Evolutionary conservation across 37 sponge, comb jelly and placozoan species (phyloP).

Genomic region (Ianthella basta): DNA sequence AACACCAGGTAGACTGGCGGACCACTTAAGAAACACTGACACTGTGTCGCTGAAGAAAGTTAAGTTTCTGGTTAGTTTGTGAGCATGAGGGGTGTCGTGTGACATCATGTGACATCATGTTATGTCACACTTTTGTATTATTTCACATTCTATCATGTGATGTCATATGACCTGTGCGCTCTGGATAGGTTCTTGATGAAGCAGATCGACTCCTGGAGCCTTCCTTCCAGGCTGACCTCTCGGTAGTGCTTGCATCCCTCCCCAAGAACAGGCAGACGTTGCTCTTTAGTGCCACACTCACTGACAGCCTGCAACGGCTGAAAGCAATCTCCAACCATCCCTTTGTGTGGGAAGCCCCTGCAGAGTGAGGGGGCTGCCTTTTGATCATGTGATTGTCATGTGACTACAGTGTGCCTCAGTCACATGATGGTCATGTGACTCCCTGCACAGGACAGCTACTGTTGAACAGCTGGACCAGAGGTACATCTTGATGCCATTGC

Average conservation of each 20-base stretch:
- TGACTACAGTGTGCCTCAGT: neutral
- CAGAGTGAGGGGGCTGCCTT: conserved; percentile 45
- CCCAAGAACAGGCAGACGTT: conserved; percentile 93
- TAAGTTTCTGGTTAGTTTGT: conserved; percentile 77
- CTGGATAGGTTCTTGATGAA: conserved; percentile 92
- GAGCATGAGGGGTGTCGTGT: neutral
- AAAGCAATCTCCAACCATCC: conserved; percentile 65
- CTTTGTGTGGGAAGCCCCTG: conserved; percentile 76
- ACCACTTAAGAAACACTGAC: conserved; percentile 87
- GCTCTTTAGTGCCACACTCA: conserved; percentile 97
- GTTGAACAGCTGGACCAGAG: conserved; percentile 84
- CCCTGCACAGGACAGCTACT: conserved; percentile 64
- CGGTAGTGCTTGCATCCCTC: conserved; percentile 75
- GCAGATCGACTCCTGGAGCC: conserved; percentile 91
- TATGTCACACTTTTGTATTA: neutral
- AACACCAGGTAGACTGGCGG: conserved; percentile 96
- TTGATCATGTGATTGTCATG: neutral
- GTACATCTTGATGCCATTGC: conserved; percentile 77
- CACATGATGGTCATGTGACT: neutral
- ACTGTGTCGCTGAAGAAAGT: conserved; percentile 81
- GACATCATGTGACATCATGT: no score
- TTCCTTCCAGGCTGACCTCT: conserved; percentile 84
- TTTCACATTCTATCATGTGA: neutral
- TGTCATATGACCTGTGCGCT: neutral
- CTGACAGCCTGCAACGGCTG: conserved; percentile 77